A percentile compares a stretch with the other conserved stretches of the same genome.
Evolutionary conservation across 2,113 vertebrate species (phyloP).

Genomic region (Dendropsophus ebraccatus): DNA sequence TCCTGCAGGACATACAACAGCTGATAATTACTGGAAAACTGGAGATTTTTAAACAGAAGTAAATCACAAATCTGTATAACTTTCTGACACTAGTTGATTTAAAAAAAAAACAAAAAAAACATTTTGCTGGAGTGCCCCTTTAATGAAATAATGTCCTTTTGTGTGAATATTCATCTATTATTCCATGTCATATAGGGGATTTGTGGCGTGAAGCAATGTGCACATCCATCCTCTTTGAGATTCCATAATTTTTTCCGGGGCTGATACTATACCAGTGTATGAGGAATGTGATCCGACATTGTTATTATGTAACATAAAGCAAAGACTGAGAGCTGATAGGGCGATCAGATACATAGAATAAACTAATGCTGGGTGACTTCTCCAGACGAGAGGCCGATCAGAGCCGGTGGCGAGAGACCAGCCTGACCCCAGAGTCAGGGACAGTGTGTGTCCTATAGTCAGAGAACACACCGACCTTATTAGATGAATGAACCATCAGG

Average conservation of each 20-base stretch:
- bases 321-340: not conserved
- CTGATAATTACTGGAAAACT: too few species aligned
- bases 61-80: too few species aligned
- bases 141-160: too few species aligned
- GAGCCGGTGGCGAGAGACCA: not conserved
- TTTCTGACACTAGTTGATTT: too few species aligned
- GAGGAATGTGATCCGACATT: not conserved
- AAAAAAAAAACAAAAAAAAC: too few species aligned
- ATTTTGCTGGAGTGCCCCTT: too few species aligned
- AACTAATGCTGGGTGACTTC: not conserved
- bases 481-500: conserved; percentile 2
- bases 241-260: not conserved
- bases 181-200: too few species aligned
- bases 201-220: too few species aligned
- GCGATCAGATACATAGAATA: not conserved
- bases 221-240: too few species aligned
- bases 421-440: not conserved
- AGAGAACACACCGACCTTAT: not conserved
- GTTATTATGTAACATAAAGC: not conserved
- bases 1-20: too few species aligned
- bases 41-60: too few species aligned
- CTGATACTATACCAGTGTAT: not conserved
- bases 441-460: not conserved
- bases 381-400: not conserved
- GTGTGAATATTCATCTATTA: too few species aligned